Percentiles rank a stretch among this genome's conserved stretches.
Evolutionary conservation across 2,113 vertebrate species (phyloP).

Genomic region (Alouatta palliata): DNA sequence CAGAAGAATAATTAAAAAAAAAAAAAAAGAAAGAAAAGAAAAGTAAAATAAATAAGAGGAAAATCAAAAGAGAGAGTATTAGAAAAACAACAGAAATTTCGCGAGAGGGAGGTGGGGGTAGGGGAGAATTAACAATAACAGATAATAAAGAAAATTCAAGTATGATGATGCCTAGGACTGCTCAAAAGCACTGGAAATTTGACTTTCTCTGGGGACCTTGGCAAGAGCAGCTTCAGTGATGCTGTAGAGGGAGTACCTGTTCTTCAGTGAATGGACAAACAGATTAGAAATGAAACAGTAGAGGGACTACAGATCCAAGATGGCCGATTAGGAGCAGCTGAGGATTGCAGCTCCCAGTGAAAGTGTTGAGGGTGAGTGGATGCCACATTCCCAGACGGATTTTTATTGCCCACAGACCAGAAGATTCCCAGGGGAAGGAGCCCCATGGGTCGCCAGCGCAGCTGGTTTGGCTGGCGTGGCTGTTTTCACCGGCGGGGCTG

Average conservation of each 20-base stretch:
- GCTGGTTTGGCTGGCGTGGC: too few species aligned
- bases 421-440: too few species aligned
- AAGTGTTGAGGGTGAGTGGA: too few species aligned
- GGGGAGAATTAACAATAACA: neutral
- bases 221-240: neutral
- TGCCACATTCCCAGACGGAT: too few species aligned
- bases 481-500: too few species aligned
- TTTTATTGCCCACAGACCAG: too few species aligned
- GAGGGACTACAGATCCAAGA: too few species aligned
- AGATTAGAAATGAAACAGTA: too few species aligned
- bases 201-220: neutral
- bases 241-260: neutral
- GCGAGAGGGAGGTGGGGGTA: neutral
- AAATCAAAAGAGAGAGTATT: neutral
- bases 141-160: neutral
- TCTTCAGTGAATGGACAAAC: neutral
- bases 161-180: neutral
- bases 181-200: neutral
- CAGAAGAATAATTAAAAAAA: neutral
- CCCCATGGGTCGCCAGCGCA: too few species aligned
- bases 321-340: too few species aligned
- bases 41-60: neutral
- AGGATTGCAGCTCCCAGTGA: too few species aligned
- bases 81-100: constrained; percentile 1
- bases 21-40: neutral